A percentile compares a stretch with the other conserved stretches of the same genome.
Evolutionary conservation across 1,140 invertebrate genomes (phyloP).

Genomic region (Eciton burchellii): DNA sequence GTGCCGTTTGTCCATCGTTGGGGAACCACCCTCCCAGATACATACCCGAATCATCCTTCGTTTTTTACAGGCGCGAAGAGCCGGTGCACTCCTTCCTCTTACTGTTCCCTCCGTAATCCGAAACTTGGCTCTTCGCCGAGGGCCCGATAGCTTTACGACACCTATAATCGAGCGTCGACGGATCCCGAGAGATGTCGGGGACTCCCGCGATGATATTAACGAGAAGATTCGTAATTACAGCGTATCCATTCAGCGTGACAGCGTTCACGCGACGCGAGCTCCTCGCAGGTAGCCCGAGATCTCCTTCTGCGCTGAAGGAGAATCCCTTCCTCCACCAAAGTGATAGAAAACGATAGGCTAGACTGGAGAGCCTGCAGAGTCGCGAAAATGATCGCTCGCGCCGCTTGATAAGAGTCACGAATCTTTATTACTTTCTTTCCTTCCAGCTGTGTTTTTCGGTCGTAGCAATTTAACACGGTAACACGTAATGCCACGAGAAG

Average conservation of each 20-base stretch:
- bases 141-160: conserved; percentile 11
- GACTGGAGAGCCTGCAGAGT: too few relatives aligned
- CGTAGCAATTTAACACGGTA: conserved; percentile 25
- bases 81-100: conserved; percentile 7
- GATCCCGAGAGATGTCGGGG: conserved; percentile 12
- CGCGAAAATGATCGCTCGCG: not conserved
- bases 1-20: conserved; percentile 40
- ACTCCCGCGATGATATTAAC: not conserved
- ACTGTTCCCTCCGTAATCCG: conserved; percentile 29
- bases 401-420: not conserved
- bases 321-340: too few relatives aligned
- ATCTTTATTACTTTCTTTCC: not conserved
- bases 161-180: conserved; percentile 1
- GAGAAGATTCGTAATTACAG: conserved; percentile 34
- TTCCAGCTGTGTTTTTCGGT: not conserved
- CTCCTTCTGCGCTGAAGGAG: too few relatives aligned
- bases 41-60: conserved; percentile 38
- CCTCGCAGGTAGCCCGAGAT: too few relatives aligned
- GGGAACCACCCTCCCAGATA: conserved; percentile 16
- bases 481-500: conserved; percentile 38
- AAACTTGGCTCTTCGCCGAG: conserved; percentile 2
- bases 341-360: conserved; percentile 1
- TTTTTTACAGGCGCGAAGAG: conserved; percentile 32
- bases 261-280: not conserved
- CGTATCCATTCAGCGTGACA: not conserved